Conservation (phyloP, 1,140 invertebrate genomes). For the Trichonephila clavata region DNA sequence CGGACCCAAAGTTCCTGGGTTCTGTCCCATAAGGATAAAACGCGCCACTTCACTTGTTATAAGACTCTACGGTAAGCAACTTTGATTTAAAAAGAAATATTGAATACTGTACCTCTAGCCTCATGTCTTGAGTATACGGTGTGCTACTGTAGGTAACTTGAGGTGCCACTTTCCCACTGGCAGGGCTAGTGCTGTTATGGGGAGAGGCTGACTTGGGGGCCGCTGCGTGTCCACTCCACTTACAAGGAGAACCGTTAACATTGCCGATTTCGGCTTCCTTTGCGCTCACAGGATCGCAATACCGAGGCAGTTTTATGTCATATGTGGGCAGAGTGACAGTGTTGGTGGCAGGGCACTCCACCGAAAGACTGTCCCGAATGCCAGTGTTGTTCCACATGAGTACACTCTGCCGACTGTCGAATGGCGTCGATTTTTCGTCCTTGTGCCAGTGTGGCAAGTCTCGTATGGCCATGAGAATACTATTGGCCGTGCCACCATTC, state of each 20-base stretch:
- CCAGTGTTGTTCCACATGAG: slow-evolving; percentile 80
- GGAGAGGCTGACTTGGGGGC: slow-evolving; percentile 77
- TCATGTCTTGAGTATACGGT: slow-evolving; percentile 72
- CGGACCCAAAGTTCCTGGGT: no score
- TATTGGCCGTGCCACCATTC: slow-evolving; percentile 35
- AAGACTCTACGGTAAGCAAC: no score
- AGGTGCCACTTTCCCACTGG: slow-evolving; percentile 77
- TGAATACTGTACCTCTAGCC: slow-evolving; percentile 67
- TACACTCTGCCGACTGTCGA: slow-evolving; percentile 79
- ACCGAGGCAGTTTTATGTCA: slow-evolving; percentile 62
- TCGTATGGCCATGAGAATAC: slow-evolving; percentile 58
- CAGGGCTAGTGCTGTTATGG: slow-evolving; percentile 77
- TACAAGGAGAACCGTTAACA: slow-evolving; percentile 65
- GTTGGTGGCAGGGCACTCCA: slow-evolving; percentile 48
- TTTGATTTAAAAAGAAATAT: no score
- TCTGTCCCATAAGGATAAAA: no score
- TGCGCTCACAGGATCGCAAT: slow-evolving; percentile 78
- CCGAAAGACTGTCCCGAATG: neutral
- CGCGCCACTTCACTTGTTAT: no score
- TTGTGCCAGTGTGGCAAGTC: slow-evolving; percentile 45
- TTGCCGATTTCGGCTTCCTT: slow-evolving; percentile 79
- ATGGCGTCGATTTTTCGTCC: slow-evolving; percentile 21
- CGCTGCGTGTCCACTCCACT: slow-evolving; percentile 77
- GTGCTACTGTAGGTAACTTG: slow-evolving; percentile 74
- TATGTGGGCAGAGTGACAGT: slow-evolving; percentile 2